Base-by-base conservation (phyloP, 1,140 invertebrate species). In the Sitophilus oryzae region DNA sequence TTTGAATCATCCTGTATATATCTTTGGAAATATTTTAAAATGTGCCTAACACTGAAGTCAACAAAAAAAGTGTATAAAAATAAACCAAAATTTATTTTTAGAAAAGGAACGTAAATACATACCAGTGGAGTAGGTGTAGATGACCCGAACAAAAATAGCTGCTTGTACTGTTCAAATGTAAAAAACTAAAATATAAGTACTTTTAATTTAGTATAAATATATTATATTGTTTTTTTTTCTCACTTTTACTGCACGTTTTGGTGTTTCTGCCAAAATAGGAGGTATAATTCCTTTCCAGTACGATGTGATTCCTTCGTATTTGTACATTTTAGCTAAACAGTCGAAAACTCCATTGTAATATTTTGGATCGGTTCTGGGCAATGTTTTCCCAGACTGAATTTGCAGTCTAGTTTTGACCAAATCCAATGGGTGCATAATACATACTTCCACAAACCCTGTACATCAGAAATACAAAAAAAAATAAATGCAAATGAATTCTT, bases 351-450 rank as follows among this genome's bases (percentile, higher is more conserved):
- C 91, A 66, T 72, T 81, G 64, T 91, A 91, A 66, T 84, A 79
- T 25, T 58, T 61, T 8, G 81, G 78, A 71, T 84, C 81, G 45
- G 72, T 70, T 46, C 25, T 59, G 16, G 50, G 44, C 18, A 46
- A 18, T 37, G 66, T 44, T 65, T 67, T 67, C n/a, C 72, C 63
- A 20, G 71, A 69, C 70, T 91, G 88, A 23, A 92, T 77, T 72
- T 93, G 89, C 60, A 92, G 82, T 50, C 89, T 76, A 4, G 92
- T 96, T 77, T 96, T 96, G 0, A 96, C 82, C 48, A 96, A 74
- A 75, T 96, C 93, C 67, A 96, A 76, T 1, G 93, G 93, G 76
- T 96, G 91, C 93, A 96, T 96, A 50, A 96, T 86, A 66, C 88
- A 93, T 42, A 95, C 90, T 80, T 96, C 93, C 11, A 94, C 81